Evolutionary conservation across 2,888 invertebrate genomes (phyloP).

Genomic region (Meiosimyza platycephala): DNA sequence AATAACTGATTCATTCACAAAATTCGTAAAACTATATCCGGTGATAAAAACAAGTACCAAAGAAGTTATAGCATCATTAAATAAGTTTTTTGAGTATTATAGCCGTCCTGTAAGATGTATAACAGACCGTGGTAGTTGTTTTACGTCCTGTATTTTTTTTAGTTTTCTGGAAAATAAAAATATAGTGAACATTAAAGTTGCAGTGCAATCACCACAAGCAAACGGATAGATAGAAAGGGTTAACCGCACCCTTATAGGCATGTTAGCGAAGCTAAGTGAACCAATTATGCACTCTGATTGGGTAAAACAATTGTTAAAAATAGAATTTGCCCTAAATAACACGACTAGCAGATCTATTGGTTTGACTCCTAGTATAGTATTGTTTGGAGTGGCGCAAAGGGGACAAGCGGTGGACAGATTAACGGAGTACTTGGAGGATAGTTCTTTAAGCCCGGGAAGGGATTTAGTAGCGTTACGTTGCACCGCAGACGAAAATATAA

Average conservation of each 20-base stretch:
- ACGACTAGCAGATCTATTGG: not conserved
- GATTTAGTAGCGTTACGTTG: too few relatives aligned
- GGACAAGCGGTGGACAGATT: slow-evolving; percentile 30
- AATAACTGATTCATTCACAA: too few relatives aligned
- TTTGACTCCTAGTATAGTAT: too few relatives aligned
- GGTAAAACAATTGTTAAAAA: slow-evolving; percentile 30
- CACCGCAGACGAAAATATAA: too few relatives aligned
- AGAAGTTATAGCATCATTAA: slow-evolving; percentile 14
- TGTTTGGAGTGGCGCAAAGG: not conserved
- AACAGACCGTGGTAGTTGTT: slow-evolving; percentile 32
- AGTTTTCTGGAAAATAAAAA: slow-evolving; percentile 15
- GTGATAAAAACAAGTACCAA: slow-evolving; percentile 33
- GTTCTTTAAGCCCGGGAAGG: too few relatives aligned
- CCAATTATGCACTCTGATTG: slow-evolving; percentile 34
- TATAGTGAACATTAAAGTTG: slow-evolving; percentile 28
- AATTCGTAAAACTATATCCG: slow-evolving; percentile 20
- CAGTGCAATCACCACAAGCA: slow-evolving; percentile 23
- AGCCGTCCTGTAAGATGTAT: slow-evolving; percentile 34
- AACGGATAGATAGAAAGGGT: slow-evolving; percentile 27
- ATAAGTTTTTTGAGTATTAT: slow-evolving; percentile 35
- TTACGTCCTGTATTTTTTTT: slow-evolving; percentile 32
- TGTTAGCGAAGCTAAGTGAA: slow-evolving; percentile 38
- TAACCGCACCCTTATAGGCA: slow-evolving; percentile 29
- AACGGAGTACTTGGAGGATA: slow-evolving; percentile 17
- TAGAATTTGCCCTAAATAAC: slow-evolving; percentile 35